Evolutionary conservation across 2,888 invertebrate genomes (phyloP).

Genomic region (Campoplex nolae): DNA sequence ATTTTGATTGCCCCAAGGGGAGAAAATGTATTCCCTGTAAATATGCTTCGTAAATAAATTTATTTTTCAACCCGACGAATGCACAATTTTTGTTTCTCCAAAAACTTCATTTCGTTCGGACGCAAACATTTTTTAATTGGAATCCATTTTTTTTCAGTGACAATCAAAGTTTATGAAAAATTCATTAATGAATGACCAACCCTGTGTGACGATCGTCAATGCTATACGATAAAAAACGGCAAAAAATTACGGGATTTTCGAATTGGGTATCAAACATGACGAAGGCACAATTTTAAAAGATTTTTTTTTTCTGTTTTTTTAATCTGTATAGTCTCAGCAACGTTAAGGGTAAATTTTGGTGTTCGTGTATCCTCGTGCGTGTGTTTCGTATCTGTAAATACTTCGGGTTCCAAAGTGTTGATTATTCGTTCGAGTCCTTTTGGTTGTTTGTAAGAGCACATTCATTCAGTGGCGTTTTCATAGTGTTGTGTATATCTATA

Average conservation of each 20-base stretch:
- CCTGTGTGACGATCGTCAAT: conserved; percentile 41
- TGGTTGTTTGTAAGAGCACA: conserved; percentile 17
- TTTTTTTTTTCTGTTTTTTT: background rate
- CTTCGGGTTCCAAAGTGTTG: background rate
- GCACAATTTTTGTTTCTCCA: background rate
- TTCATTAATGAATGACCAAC: conserved; percentile 41
- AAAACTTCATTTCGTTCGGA: background rate
- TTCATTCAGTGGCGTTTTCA: conserved; percentile 14
- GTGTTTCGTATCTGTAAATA: background rate
- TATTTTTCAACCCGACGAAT: background rate
- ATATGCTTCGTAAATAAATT: background rate
- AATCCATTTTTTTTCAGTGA: conserved; percentile 42
- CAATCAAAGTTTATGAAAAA: conserved; percentile 33
- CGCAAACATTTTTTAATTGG: background rate
- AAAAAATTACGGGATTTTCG: conserved; percentile 46
- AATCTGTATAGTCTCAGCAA: background rate
- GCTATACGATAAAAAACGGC: conserved; percentile 24
- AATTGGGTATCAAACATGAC: conserved; percentile 16
- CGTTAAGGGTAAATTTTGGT: conserved; percentile 2
- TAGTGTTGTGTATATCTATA: background rate
- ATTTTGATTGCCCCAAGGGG: background rate
- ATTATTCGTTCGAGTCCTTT: background rate
- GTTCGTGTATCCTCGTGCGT: conserved; percentile 1
- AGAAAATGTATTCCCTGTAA: background rate
- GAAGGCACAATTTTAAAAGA: background rate